Conservation (phyloP, 1,140 invertebrate species). For the Eueides isabella region DNA sequence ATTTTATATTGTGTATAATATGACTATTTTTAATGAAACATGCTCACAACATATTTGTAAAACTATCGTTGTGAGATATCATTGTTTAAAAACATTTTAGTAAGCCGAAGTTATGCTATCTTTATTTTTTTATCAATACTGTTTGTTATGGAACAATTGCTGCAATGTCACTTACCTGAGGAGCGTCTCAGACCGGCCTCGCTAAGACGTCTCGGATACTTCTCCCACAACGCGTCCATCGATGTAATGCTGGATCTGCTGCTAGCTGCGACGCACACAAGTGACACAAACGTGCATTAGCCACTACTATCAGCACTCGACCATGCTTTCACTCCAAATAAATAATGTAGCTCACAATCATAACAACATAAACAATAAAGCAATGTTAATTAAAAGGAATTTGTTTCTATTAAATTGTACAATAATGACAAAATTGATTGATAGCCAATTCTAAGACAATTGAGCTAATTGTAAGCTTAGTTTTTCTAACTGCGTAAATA, state of each 20-base stretch:
- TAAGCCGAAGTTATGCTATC: not conserved
- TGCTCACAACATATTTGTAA: not conserved
- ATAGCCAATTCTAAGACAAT: conserved; percentile 31
- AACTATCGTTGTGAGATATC: not conserved
- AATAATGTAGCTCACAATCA: not conserved
- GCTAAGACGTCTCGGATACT: conserved; percentile 85
- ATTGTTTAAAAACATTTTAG: not conserved
- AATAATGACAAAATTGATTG: conserved; percentile 23
- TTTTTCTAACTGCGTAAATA: conserved; percentile 3
- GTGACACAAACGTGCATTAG: conserved; percentile 78
- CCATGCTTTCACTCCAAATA: conserved; percentile 40
- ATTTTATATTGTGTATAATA: not conserved
- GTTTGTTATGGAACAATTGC: conserved; percentile 31
- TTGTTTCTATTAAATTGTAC: not conserved
- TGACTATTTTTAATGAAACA: not conserved
- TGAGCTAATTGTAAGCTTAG: conserved; percentile 40
- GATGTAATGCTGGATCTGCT: conserved; percentile 84
- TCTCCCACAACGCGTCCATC: conserved; percentile 88
- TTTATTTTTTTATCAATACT: not conserved
- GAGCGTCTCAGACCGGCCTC: conserved; percentile 87
- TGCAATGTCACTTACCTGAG: conserved; percentile 84
- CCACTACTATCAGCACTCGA: conserved; percentile 65
- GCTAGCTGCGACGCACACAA: conserved; percentile 83
- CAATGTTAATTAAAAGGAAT: not conserved
- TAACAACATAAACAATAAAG: not conserved